Conservation (phyloP, 2,797 vertebrate species). For the Micromesistius poutassou region DNA sequence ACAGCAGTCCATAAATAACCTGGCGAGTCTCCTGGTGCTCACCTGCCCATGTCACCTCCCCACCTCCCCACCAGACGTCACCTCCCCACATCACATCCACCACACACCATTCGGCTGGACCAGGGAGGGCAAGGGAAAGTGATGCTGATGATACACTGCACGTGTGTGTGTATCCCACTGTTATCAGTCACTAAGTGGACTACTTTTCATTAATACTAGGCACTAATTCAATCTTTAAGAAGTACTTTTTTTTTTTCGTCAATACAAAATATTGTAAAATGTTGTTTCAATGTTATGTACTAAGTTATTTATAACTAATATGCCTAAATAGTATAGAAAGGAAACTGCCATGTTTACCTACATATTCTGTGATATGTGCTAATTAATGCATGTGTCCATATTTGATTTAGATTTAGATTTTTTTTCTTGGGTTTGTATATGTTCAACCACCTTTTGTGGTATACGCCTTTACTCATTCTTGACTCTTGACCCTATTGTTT, state of each 20-base stretch:
- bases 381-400: background rate
- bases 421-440: background rate
- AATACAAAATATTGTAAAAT: background rate
- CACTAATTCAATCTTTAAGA: background rate
- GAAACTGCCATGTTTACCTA: background rate
- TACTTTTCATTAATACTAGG: background rate
- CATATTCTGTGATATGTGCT: background rate
- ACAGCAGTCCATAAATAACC: slow-evolving; percentile 78
- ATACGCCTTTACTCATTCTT: no score
- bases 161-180: background rate
- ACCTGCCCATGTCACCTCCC: slow-evolving; percentile 43
- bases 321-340: background rate
- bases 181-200: background rate
- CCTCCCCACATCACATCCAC: background rate
- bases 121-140: background rate
- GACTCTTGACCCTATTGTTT: no score
- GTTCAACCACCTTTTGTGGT: no score
- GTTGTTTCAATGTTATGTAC: background rate
- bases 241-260: background rate
- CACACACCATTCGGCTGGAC: background rate
- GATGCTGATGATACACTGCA: background rate
- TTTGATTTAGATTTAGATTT: background rate
- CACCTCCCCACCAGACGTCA: background rate
- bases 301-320: background rate
- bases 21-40: slow-evolving; percentile 48